Evolutionary conservation across 2,797 vertebrate species (phyloP).

Genomic region (Aldrovandia affinis): DNA sequence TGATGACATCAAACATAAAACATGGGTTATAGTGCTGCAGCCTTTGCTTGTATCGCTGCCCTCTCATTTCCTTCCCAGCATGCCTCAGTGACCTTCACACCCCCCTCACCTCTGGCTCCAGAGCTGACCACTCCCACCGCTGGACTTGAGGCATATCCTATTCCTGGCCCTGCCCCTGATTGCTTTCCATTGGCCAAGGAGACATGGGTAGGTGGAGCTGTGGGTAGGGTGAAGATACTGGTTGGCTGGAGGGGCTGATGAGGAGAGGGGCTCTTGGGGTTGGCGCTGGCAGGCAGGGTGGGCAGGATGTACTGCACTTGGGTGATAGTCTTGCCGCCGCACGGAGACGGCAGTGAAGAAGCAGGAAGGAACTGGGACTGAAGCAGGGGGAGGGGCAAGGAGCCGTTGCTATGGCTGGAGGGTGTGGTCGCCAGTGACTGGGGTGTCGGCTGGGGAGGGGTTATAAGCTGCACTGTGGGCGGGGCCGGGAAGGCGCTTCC

Average conservation of each 20-base stretch:
- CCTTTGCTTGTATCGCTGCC: neutral
- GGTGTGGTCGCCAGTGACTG: constrained; percentile 45
- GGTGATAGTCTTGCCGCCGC: constrained; percentile 78
- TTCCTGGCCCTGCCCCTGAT: constrained; percentile 65
- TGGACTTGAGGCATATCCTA: constrained; percentile 74
- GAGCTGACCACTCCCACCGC: constrained; percentile 75
- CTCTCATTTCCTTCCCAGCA: neutral
- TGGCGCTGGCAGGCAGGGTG: constrained; percentile 76
- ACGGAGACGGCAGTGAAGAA: constrained; percentile 65
- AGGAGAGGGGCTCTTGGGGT: constrained; percentile 74
- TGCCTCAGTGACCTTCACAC: neutral
- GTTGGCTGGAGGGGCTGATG: constrained; percentile 75
- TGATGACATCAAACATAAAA: neutral
- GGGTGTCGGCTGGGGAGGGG: constrained; percentile 66
- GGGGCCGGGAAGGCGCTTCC: constrained; percentile 73
- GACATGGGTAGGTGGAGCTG: constrained; percentile 71
- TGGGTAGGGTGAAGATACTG: constrained; percentile 86
- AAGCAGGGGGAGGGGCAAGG: constrained; percentile 80
- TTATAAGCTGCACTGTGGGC: constrained; percentile 83
- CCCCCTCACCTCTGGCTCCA: constrained; percentile 77
- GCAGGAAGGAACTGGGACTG: constrained; percentile 82
- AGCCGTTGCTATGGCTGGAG: constrained; percentile 76
- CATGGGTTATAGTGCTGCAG: neutral
- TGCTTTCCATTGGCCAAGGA: constrained; percentile 82
- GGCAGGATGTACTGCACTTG: constrained; percentile 94